Percentiles rank a stretch among this genome's conserved stretches.
Evolutionary conservation across 1,140 invertebrate species (phyloP).

Genomic region (Watersipora subatra): DNA sequence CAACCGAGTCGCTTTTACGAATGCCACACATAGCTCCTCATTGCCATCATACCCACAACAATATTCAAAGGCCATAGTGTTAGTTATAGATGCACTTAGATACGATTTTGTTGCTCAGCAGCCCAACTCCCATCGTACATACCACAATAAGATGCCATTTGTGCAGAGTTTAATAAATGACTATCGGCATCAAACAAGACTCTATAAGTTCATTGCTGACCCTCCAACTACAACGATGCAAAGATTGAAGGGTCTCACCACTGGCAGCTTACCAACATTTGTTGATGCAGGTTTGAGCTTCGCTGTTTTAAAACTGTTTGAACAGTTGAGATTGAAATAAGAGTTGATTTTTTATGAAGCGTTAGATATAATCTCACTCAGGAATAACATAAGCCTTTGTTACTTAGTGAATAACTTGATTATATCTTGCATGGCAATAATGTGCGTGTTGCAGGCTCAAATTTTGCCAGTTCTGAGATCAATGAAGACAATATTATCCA

Average conservation of each 20-base stretch:
- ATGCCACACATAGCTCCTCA: background rate
- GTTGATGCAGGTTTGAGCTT: slow-evolving; percentile 47
- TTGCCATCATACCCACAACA: background rate
- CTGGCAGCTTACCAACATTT: slow-evolving; percentile 89
- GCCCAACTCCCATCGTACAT: slow-evolving; percentile 34
- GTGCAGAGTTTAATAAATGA: slow-evolving; percentile 51
- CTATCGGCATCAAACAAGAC: slow-evolving; percentile 49
- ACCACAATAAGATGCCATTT: slow-evolving; percentile 61
- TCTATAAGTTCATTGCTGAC: slow-evolving; percentile 69
- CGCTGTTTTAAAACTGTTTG: slow-evolving; percentile 4
- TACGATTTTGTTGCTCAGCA: slow-evolving; percentile 66
- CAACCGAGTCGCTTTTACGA: slow-evolving; percentile 53
- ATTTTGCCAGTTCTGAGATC: slow-evolving; percentile 78
- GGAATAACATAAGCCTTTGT: background rate
- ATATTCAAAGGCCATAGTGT: slow-evolving; percentile 47
- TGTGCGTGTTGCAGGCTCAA: slow-evolving; percentile 49
- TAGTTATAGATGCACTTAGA: slow-evolving; percentile 82
- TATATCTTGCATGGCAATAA: too few relatives aligned
- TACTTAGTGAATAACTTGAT: too few relatives aligned
- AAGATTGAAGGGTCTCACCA: slow-evolving; percentile 78
- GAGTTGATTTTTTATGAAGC: too few relatives aligned
- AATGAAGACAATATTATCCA: slow-evolving; percentile 84
- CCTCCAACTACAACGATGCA: slow-evolving; percentile 94
- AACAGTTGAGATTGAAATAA: too few relatives aligned
- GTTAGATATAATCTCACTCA: background rate